Base-by-base conservation (phyloP, 2,888 invertebrate species). In the Drosophila eohydei region DNA sequence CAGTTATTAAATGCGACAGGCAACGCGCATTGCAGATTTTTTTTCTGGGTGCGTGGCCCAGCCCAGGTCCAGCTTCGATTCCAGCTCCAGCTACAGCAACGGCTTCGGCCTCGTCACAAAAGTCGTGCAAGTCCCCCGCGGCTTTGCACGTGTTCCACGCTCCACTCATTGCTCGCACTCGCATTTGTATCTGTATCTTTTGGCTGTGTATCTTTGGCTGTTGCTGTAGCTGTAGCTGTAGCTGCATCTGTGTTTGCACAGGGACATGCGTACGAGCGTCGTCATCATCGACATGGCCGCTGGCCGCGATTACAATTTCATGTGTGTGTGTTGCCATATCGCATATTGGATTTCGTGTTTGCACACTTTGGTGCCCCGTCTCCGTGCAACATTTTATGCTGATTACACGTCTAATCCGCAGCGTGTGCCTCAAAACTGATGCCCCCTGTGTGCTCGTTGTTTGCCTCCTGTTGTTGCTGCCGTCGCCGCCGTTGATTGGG, bases 91-190 rank as follows among this genome's bases (percentile, higher is more conserved):
- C 38, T 32, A 14, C 54, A 57, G 14, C 57, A 57, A 60, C 58
- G 36, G 34, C 34, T 72, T 30, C 54, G 40, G 59, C 71, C 54
- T 60, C 75, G 76, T 78, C 78, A 78, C 60, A 65, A 87, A 83
- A 84, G 80, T 85, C 88, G 88, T 88, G 88, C 84, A 81, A 85
- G 89, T 92, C 90, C 92, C 92, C 92, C 88, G 91, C 90, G 90
- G 92, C 91, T 91, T 90, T 91, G 91, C 92, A 92, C 92, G 92
- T 92, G 92, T 92, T 89, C 91, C 81, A 76, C 77, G 77, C 78
- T 78, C 66, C 76, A 67, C 62, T 61, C 55, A 36, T 28, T 28
- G 38, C 52, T 55, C 61, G 16, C 64, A 65, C 78, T 74, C 66
- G 65, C 64, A 73, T 67, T 72, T 59, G 72, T 51, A 61, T 58